These are phyloP conservation scores for Salvelinus alpinus DNA, from an alignment of 2,113 vertebrate genomes.

Conservation along the genomic window DNA sequence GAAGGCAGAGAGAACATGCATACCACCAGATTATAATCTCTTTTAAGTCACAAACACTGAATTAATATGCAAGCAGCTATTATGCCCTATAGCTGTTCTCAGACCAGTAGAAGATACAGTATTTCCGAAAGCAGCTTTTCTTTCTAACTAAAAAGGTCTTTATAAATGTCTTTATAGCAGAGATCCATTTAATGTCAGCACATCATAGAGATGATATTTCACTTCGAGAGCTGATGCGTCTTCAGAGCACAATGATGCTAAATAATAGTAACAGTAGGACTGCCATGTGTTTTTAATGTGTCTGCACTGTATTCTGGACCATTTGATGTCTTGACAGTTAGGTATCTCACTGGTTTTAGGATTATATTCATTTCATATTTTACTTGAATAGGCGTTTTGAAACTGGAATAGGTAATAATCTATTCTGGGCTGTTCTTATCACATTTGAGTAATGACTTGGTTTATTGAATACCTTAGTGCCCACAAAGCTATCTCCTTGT, in stretches of 20 bases:
- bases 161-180: slow-evolving; percentile 20
- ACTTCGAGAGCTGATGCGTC: slow-evolving; percentile 33
- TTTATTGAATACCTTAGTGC: no score
- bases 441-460: not conserved
- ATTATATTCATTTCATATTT: not conserved
- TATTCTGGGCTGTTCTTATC: not conserved
- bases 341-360: slow-evolving; percentile 9
- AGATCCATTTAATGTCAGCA: slow-evolving; percentile 30
- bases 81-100: not conserved
- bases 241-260: slow-evolving; percentile 31
- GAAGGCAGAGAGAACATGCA: slow-evolving; percentile 4
- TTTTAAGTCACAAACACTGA: slow-evolving; percentile 30
- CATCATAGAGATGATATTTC: slow-evolving; percentile 40
- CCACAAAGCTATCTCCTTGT: no score
- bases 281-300: slow-evolving; percentile 64
- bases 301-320: slow-evolving; percentile 33
- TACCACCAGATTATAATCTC: slow-evolving; percentile 9
- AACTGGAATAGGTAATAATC: not conserved
- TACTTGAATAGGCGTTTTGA: not conserved
- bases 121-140: not conserved
- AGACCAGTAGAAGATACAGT: not conserved
- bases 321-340: slow-evolving; percentile 41
- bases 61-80: not conserved
- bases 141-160: no score
- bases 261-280: slow-evolving; percentile 38